Evolutionary conservation across 2,797 vertebrate genomes (phyloP).

Genomic region (Clarias pachynema): DNA sequence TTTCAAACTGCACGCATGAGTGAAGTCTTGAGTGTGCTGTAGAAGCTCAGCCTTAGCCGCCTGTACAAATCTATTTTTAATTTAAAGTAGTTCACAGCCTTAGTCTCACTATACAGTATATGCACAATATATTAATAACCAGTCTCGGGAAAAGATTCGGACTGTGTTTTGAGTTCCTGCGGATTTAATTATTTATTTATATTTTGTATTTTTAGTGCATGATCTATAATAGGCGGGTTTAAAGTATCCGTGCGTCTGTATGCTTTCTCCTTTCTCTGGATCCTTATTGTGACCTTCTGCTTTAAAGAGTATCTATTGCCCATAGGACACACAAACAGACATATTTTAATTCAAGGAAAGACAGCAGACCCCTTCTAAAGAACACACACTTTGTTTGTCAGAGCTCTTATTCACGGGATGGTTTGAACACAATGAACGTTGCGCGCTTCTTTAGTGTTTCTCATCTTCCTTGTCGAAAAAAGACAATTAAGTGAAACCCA

Average conservation of each 20-base stretch:
- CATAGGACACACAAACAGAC: not conserved
- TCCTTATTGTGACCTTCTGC: not conserved
- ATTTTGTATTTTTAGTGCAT: not conserved
- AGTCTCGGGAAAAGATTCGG: not conserved
- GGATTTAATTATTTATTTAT: not conserved
- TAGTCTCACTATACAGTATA: constrained; percentile 7
- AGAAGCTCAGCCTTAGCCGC: not conserved
- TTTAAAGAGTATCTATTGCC: not conserved
- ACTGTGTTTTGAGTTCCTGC: not conserved
- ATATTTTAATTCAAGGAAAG: not conserved
- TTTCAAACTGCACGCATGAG: not conserved
- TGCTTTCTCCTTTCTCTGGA: not conserved
- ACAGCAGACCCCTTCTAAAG: not conserved
- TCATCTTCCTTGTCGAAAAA: not conserved
- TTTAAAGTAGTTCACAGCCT: constrained; percentile 34
- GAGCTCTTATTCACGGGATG: not conserved
- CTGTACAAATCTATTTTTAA: constrained; percentile 28
- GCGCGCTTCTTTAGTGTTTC: not conserved
- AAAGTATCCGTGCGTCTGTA: not conserved
- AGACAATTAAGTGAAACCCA: not conserved
- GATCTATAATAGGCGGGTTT: not conserved
- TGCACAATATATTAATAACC: not conserved
- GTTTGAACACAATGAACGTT: not conserved
- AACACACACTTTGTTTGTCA: not conserved
- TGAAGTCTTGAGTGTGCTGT: not conserved